These are phyloP conservation scores for Bufo bufo DNA, from an alignment of 2,113 vertebrate species.

Conservation along the genomic window DNA sequence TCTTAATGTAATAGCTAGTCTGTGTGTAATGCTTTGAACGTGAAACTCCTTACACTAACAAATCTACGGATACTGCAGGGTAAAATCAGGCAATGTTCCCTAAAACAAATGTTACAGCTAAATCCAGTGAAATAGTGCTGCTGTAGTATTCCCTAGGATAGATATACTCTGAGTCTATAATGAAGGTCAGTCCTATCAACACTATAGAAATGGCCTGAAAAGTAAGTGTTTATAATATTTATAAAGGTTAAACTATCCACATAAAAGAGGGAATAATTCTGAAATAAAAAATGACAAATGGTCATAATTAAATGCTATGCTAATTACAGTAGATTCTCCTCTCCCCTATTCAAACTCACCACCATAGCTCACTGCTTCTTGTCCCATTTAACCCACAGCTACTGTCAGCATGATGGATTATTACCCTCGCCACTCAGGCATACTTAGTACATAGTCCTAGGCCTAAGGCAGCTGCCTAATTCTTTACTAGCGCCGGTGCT, in stretches of 20 bases:
- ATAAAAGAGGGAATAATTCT: not conserved
- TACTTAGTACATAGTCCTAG: not conserved
- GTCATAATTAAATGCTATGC: not conserved
- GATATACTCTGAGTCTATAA: not conserved
- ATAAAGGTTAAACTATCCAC: not conserved
- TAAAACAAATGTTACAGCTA: slow-evolving; percentile 5
- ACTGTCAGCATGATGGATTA: slow-evolving; percentile 8
- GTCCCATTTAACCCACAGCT: not conserved
- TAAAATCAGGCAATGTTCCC: not conserved
- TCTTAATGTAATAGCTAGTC: too few relatives aligned
- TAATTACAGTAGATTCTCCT: not conserved
- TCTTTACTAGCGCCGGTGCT: not conserved
- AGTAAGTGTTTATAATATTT: not conserved
- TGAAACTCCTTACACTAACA: not conserved
- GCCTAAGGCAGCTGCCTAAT: not conserved
- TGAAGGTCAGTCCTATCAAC: not conserved
- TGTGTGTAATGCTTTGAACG: not conserved
- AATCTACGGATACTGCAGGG: not conserved
- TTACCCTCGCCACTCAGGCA: not conserved
- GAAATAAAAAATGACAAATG: slow-evolving; percentile 19
- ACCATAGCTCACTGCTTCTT: not conserved
- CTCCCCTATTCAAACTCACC: not conserved
- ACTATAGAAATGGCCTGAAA: slow-evolving; percentile 14
- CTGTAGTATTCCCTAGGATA: not conserved
- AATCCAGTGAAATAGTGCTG: too few relatives aligned